Evolutionary conservation across 1,140 invertebrate species (phyloP).

Genomic region (Drosophila chauvacae): DNA sequence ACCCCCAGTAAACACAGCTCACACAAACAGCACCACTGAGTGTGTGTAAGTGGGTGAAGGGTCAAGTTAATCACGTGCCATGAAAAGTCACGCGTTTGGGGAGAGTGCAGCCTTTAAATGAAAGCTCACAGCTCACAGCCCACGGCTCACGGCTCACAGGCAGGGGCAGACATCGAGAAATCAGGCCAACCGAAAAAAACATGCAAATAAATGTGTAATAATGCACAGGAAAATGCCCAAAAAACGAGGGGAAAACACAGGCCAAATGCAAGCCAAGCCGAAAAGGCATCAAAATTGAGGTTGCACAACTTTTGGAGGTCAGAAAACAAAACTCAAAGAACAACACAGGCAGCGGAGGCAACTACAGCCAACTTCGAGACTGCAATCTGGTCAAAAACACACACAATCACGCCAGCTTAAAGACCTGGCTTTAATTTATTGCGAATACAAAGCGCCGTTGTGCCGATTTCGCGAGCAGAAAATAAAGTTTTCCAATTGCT

Average conservation of each 20-base stretch:
- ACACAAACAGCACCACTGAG: not conserved
- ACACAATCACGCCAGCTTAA: not conserved
- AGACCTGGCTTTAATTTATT: slow-evolving; percentile 9
- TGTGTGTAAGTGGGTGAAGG: slow-evolving; percentile 10
- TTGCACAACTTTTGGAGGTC: slow-evolving; percentile 62
- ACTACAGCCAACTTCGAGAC: slow-evolving; percentile 9
- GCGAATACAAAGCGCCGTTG: not conserved
- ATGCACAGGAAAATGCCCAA: slow-evolving; percentile 36
- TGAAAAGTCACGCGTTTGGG: slow-evolving; percentile 69
- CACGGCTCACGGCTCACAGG: too few species aligned
- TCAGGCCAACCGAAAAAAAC: slow-evolving; percentile 38
- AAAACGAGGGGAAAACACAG: slow-evolving; percentile 4
- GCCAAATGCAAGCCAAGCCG: not conserved
- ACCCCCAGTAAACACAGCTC: slow-evolving; percentile 21
- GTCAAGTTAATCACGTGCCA: slow-evolving; percentile 79
- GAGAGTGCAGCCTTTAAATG: slow-evolving; percentile 19
- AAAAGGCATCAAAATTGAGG: slow-evolving; percentile 42
- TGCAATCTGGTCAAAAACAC: slow-evolving; percentile 24
- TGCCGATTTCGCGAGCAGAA: not conserved
- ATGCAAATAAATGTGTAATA: slow-evolving; percentile 62
- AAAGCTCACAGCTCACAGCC: slow-evolving; percentile 13
- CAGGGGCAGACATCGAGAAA: slow-evolving; percentile 37
- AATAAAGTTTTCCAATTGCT: slow-evolving; percentile 13
- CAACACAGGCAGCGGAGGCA: slow-evolving; percentile 16
- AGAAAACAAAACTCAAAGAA: slow-evolving; percentile 32